Base-by-base conservation (phyloP, 2,797 vertebrate species). In the Anolis apletophallus region DNA sequence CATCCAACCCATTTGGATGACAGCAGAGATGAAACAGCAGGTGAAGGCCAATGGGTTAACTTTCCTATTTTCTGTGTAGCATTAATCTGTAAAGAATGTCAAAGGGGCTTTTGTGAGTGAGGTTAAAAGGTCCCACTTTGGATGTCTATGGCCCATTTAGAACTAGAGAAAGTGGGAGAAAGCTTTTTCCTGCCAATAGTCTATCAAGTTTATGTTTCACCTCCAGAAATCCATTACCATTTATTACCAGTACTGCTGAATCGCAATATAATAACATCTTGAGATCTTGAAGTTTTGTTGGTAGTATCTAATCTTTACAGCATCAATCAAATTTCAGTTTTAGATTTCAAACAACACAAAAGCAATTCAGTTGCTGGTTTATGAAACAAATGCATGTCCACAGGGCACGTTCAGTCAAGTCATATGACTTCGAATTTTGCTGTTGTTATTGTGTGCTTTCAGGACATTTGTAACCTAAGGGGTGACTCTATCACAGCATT, bases 121-220 rank as follows among this genome's bases (percentile, higher is more conserved):
- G 9, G 67, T 0, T 1, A 73, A 92, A 88, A 46, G 74, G 85
- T 90, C 85, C 55, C 87, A 89, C 73, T 91, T 86, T 7, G 78
- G 67, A 80, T 87, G 89, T 40, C 23, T 88, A 52, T 86, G 61
- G 5, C 29, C 71, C 68, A 13, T 83, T 89, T 78, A 87, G 89
- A 92, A 91, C 88, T 71, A 46, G 61, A 91, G 83, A 89, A 93
- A 87, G 80, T 87, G 84, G 86, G 88, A 92, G 87, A 17, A 73
- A 78, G 59, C 0, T 0, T 54, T 71, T 86, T 0, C 0, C 61
- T 85, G 90, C 91, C 89, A 89, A 92, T 90, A 82, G 21, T 77
- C 40, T 32, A 26, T 23, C 57, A 90, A 82, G 78, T 32, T 36
- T 69, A 85, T 91, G 88, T 94, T 94, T 89, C 88, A 88, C 89